Evolutionary conservation across 2,888 invertebrate species (phyloP).

Genomic region (Eucera pruinosa): DNA sequence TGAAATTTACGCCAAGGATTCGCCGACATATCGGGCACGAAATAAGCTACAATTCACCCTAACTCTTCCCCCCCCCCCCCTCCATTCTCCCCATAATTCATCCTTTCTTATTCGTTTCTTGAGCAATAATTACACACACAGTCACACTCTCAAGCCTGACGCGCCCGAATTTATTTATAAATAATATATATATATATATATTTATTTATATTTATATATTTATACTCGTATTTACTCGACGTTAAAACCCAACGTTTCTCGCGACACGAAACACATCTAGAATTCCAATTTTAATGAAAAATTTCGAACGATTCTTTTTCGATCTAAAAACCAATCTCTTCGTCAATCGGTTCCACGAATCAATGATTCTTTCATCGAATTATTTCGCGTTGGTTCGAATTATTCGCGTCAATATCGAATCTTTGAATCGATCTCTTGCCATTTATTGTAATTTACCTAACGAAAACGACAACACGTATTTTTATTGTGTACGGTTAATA

Average conservation of each 20-base stretch:
- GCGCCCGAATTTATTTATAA: conserved; percentile 63
- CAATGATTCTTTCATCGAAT: too few relatives aligned
- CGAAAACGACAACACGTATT: too few relatives aligned
- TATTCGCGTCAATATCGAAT: not conserved
- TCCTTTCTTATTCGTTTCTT: conserved; percentile 29
- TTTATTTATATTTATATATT: conserved; percentile 50
- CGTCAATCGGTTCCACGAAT: too few relatives aligned
- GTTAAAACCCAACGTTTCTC: conserved; percentile 65
- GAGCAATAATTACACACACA: conserved; percentile 66
- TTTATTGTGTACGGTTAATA: too few relatives aligned
- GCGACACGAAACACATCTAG: conserved; percentile 4
- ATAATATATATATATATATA: conserved; percentile 60
- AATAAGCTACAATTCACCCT: conserved; percentile 17
- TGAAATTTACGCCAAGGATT: conserved; percentile 47
- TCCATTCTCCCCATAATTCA: not conserved
- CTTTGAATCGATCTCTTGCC: not conserved
- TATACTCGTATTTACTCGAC: conserved; percentile 53
- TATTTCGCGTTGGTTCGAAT: too few relatives aligned
- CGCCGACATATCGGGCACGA: conserved; percentile 53
- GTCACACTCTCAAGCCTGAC: conserved; percentile 35
- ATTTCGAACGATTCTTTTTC: conserved; percentile 33
- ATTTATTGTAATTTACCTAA: not conserved
- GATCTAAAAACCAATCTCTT: too few relatives aligned
- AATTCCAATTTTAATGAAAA: conserved; percentile 1
- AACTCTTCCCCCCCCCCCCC: not conserved